A percentile compares a stretch with the other conserved stretches of the same genome.
Evolutionary conservation across 2,797 vertebrate species (phyloP).

Genomic region (Crax fasciolata): DNA sequence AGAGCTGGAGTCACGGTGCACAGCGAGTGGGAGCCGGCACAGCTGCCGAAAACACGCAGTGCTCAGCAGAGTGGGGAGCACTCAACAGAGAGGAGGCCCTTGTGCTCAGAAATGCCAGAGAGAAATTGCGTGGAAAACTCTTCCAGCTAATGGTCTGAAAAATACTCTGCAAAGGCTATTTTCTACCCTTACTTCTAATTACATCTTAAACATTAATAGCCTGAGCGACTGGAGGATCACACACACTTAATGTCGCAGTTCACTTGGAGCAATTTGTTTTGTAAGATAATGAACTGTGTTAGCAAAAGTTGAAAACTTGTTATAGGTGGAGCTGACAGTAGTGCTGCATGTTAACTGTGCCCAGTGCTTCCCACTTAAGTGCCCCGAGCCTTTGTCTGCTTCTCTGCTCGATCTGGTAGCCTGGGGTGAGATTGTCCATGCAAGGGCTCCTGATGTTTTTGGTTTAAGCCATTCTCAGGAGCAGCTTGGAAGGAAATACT

Average conservation of each 20-base stretch:
- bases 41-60: neutral
- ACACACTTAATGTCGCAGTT: slow-evolving; percentile 63
- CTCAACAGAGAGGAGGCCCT: slow-evolving; percentile 36
- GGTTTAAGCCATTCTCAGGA: neutral
- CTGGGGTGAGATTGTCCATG: neutral
- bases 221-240: slow-evolving; percentile 42
- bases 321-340: neutral
- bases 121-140: slow-evolving; percentile 78
- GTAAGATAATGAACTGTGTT: slow-evolving; percentile 65
- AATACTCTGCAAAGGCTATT: slow-evolving; percentile 74
- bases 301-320: slow-evolving; percentile 44
- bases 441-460: neutral
- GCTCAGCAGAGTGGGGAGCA: neutral
- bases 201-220: slow-evolving; percentile 70
- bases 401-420: neutral
- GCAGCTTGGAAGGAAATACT: neutral
- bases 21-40: neutral
- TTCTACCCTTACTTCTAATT: slow-evolving; percentile 69
- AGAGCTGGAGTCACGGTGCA: neutral
- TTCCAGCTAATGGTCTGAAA: slow-evolving; percentile 76
- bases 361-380: neutral
- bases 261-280: slow-evolving; percentile 68
- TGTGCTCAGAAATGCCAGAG: slow-evolving; percentile 45
- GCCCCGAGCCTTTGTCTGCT: neutral
- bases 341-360: neutral